Percentiles rank a stretch among this genome's conserved stretches.
These are phyloP conservation scores for Sycophaga agraensis DNA, from an alignment of 1,140 invertebrate genomes.

Conservation along the genomic window DNA sequence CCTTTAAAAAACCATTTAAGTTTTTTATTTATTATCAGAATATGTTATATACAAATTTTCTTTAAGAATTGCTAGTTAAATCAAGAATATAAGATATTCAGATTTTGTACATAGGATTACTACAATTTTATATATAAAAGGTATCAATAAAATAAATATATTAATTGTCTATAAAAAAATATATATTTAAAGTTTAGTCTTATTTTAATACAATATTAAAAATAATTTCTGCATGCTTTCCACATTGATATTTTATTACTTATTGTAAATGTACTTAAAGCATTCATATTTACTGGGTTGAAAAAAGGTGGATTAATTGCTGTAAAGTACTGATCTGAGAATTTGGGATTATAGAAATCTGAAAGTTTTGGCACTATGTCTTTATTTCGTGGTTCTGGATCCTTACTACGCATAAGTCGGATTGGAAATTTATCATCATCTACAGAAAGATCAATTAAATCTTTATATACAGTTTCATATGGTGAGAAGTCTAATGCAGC, in stretches of 20 bases:
- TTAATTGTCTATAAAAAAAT: not conserved
- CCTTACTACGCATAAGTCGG: slow-evolving; percentile 40
- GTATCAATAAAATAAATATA: not conserved
- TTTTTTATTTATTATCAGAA: not conserved
- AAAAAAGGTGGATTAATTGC: slow-evolving; percentile 30
- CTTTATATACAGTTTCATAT: slow-evolving; percentile 45
- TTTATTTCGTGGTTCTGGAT: slow-evolving; percentile 42
- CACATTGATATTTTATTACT: slow-evolving; percentile 44
- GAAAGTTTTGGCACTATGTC: slow-evolving; percentile 41
- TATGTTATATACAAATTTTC: not conserved
- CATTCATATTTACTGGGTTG: slow-evolving; percentile 32
- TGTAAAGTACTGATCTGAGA: slow-evolving; percentile 37
- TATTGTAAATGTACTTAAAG: slow-evolving; percentile 41
- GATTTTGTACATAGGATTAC: slow-evolving; percentile 11
- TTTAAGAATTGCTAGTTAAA: not conserved
- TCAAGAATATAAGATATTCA: not conserved
- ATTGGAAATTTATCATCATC: slow-evolving; percentile 43
- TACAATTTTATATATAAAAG: slow-evolving; percentile 3
- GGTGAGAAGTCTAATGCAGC: slow-evolving; percentile 42
- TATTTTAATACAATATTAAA: not conserved
- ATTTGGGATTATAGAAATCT: slow-evolving; percentile 43
- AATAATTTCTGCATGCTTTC: slow-evolving; percentile 38
- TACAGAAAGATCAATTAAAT: slow-evolving; percentile 45
- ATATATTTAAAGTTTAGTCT: not conserved
- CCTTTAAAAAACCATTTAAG: not conserved